phyloP scores from a whole-genome alignment of 2,797 vertebrate species.

The Pseudochirops cupreus region DNA sequence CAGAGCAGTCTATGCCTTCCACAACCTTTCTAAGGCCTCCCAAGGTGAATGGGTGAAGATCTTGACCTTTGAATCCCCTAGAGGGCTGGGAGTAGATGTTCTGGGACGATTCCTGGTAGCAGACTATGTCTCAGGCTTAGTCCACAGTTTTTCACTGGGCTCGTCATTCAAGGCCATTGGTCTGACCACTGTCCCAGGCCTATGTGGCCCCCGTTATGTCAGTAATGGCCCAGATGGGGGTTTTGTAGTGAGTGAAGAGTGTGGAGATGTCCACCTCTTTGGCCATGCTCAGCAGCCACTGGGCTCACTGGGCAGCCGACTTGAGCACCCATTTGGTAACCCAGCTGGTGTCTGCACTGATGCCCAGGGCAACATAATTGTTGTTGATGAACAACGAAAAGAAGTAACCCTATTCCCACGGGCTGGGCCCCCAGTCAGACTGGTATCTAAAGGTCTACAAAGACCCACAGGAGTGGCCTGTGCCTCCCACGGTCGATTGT shows the following conservation, averaged over 20 bases:
- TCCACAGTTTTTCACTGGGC: slow-evolving; percentile 80
- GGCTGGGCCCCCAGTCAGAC: slow-evolving; percentile 71
- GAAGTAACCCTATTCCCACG: slow-evolving; percentile 81
- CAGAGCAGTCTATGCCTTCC: slow-evolving; percentile 76
- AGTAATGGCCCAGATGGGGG: slow-evolving; percentile 60
- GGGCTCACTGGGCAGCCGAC: slow-evolving; percentile 78
- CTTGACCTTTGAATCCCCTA: slow-evolving; percentile 75
- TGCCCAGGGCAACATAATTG: slow-evolving; percentile 75
- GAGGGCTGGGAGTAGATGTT: slow-evolving; percentile 80
- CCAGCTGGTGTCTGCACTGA: slow-evolving; percentile 80
- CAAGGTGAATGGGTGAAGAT: slow-evolving; percentile 81
- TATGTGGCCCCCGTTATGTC: slow-evolving; percentile 80
- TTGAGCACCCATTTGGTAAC: slow-evolving; percentile 76
- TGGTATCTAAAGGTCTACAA: slow-evolving; percentile 79
- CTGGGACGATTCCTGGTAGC: slow-evolving; percentile 79
- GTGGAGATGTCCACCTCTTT: slow-evolving; percentile 80
- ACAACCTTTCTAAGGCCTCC: slow-evolving; percentile 68
- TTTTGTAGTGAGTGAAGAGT: slow-evolving; percentile 83
- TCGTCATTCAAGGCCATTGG: slow-evolving; percentile 58
- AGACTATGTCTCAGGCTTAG: slow-evolving; percentile 78
- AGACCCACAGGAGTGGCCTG: slow-evolving; percentile 77
- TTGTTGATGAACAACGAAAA: slow-evolving; percentile 77
- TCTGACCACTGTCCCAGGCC: slow-evolving; percentile 57
- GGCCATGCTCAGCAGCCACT: slow-evolving; percentile 68
- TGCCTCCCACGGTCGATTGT: slow-evolving; percentile 77